Evolutionary conservation across 1,140 invertebrate species (phyloP).

Genomic region (Palaemon carinicauda): DNA sequence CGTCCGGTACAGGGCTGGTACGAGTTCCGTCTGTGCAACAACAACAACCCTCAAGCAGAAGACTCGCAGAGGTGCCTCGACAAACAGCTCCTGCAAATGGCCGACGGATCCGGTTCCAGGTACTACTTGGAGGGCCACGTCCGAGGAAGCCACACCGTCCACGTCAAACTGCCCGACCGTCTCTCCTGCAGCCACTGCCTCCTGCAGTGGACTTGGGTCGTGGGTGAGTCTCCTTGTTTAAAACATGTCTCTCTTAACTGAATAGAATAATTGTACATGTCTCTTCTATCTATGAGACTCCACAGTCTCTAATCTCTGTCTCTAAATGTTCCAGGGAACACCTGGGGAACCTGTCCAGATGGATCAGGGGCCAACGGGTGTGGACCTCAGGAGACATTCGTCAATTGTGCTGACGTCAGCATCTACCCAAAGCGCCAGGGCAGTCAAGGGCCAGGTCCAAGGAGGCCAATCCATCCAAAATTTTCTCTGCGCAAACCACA

Average conservation of each 20-base stretch:
- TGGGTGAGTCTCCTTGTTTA: not conserved
- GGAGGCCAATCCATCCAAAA: not conserved
- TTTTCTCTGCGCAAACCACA: not conserved
- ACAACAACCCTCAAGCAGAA: constrained; percentile 79
- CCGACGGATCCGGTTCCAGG: constrained; percentile 66
- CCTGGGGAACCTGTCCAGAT: constrained; percentile 61
- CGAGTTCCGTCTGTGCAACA: constrained; percentile 82
- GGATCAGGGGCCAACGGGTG: constrained; percentile 62
- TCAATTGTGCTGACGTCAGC: constrained; percentile 61
- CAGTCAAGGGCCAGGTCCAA: not conserved
- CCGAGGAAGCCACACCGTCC: not conserved
- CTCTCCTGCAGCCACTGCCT: constrained; percentile 72
- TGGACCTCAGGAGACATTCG: constrained; percentile 63
- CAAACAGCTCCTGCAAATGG: constrained; percentile 76
- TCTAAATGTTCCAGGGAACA: constrained; percentile 54
- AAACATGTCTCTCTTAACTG: not conserved
- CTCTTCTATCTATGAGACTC: not conserved
- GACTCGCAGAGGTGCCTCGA: constrained; percentile 84
- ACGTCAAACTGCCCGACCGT: constrained; percentile 78
- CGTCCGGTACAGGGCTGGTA: not conserved
- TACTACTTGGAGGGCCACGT: constrained; percentile 64
- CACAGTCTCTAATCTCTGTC: not conserved
- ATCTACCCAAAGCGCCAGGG: not conserved
- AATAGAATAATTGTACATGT: not conserved
- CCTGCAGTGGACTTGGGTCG: constrained; percentile 72